Conservation (phyloP, 2,113 vertebrate genomes). For the Pseudolaguvia tuberculata region DNA sequence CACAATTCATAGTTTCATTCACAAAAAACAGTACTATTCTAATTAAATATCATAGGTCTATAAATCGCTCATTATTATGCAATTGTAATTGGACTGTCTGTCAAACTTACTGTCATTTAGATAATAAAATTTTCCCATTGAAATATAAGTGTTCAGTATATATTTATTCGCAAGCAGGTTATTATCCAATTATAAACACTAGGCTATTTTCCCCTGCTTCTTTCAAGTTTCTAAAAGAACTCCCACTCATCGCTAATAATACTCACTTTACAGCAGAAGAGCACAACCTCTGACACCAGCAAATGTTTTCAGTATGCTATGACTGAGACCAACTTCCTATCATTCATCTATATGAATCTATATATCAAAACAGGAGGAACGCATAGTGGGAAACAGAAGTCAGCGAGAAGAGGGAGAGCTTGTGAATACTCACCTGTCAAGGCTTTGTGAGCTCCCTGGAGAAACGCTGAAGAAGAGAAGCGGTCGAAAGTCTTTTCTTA, state of each 20-base stretch:
- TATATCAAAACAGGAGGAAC: constrained; percentile 10
- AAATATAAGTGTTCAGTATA: constrained; percentile 18
- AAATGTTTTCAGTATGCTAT: constrained; percentile 4
- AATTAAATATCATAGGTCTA: neutral
- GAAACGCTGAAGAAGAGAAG: constrained; percentile 67
- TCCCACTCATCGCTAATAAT: constrained; percentile 46
- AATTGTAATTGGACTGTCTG: no score
- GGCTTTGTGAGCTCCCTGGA: constrained; percentile 65
- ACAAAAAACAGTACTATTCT: neutral
- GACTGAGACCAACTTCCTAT: constrained; percentile 9
- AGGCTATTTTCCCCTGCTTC: constrained; percentile 21
- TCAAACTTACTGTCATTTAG: constrained; percentile 13
- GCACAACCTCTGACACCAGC: constrained; percentile 40
- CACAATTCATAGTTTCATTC: neutral
- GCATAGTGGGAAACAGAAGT: constrained; percentile 9
- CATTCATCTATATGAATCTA: constrained; percentile 37
- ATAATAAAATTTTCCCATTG: no score
- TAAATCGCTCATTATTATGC: no score
- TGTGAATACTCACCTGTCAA: constrained; percentile 76
- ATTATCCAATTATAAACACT: constrained; percentile 37
- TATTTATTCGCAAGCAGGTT: constrained; percentile 37
- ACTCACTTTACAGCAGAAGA: constrained; percentile 25
- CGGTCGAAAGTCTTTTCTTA: constrained; percentile 76
- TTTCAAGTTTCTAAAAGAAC: constrained; percentile 38
- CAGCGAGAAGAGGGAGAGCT: neutral